phyloP scores from a whole-genome alignment of 2,888 invertebrate genomes.

The Cataglyphis cursor region DNA sequence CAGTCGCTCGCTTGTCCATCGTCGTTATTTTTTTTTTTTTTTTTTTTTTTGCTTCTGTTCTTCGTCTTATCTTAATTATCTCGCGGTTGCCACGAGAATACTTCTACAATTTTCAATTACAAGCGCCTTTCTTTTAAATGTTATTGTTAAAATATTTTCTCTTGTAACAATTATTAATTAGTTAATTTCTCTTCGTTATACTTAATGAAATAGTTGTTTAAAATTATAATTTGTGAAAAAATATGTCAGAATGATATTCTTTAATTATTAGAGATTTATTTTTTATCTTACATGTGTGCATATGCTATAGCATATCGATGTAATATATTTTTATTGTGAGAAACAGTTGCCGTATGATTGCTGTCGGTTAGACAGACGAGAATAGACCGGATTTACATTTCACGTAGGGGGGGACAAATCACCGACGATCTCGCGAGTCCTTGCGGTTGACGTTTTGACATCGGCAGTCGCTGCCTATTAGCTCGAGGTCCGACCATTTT shows the following conservation, averaged over 20 bases:
- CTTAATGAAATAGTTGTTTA: neutral
- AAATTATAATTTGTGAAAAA: neutral
- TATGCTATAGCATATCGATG: neutral
- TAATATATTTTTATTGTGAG: conserved; percentile 18
- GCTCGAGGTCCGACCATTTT: conserved; percentile 74
- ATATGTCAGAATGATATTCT: neutral
- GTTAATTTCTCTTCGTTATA: neutral
- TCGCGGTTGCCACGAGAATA: neutral
- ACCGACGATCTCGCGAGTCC: conserved; percentile 66
- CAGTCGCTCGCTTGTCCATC: conserved; percentile 39
- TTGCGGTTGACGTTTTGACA: conserved; percentile 79
- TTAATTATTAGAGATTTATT: neutral
- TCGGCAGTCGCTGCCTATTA: conserved; percentile 78
- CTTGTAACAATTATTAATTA: neutral
- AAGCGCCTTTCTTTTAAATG: neutral
- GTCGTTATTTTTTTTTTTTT: conserved; percentile 43
- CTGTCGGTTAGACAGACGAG: conserved; percentile 30
- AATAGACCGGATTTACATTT: conserved; percentile 51
- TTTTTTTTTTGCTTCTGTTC: conserved; percentile 7
- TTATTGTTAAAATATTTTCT: neutral
- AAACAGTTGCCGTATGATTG: neutral
- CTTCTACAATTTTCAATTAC: conserved; percentile 18
- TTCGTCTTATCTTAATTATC: conserved; percentile 24
- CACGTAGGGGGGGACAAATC: conserved; percentile 64
- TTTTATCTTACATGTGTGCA: neutral